Percentiles rank a stretch among this genome's conserved stretches.
Conservation (phyloP, 2,113 vertebrate genomes). For the Zonotrichia leucophrys region DNA sequence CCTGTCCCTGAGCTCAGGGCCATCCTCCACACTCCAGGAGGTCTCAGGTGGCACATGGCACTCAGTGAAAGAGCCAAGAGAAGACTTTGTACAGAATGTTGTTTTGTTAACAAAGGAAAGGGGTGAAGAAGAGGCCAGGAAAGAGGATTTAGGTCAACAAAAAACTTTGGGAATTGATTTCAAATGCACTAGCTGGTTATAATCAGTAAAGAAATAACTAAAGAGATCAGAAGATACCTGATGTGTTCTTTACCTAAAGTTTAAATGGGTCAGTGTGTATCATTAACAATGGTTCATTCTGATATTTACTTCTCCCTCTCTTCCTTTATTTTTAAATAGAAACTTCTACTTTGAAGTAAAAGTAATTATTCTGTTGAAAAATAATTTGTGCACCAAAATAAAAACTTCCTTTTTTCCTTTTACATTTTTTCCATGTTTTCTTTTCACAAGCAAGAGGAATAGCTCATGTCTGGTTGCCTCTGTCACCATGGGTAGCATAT, state of each 20-base stretch:
- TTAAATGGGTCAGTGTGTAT: background rate
- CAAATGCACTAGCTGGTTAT: background rate
- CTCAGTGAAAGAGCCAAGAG: background rate
- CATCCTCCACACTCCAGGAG: background rate
- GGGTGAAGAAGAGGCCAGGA: background rate
- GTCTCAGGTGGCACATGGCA: background rate
- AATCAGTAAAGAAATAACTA: background rate
- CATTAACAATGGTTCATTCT: background rate
- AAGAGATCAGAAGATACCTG: background rate
- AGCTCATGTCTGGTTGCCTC: background rate
- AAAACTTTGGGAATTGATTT: background rate
- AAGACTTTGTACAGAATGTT: background rate
- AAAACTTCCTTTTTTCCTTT: background rate
- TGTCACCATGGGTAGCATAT: background rate
- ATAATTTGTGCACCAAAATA: background rate
- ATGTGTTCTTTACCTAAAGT: background rate
- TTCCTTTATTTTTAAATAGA: background rate
- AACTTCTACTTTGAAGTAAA: background rate
- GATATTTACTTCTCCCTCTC: background rate
- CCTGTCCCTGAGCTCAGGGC: background rate
- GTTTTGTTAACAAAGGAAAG: background rate
- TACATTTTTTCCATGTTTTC: background rate
- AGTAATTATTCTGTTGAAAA: background rate
- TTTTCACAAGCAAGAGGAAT: background rate
- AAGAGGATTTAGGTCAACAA: background rate